Conservation (phyloP, 1,140 invertebrate species). For the Caenorhabditis latens region DNA sequence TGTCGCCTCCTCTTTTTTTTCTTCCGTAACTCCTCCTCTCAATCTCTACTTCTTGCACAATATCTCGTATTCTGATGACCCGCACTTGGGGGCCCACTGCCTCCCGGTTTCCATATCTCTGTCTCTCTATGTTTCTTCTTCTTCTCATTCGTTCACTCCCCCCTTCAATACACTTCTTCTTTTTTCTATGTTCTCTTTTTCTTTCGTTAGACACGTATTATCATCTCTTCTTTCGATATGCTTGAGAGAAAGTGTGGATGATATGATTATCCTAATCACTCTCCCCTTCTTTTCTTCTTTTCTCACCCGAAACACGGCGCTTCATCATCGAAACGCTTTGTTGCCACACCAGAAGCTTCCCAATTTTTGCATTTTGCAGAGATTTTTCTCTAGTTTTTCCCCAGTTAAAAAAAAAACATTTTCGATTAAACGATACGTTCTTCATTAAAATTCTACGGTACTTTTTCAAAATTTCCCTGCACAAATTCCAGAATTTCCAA, state of each 20-base stretch:
- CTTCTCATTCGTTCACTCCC: background rate
- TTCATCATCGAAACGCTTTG: too few species aligned
- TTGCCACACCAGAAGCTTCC: too few species aligned
- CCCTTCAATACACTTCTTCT: background rate
- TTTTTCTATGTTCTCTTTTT: background rate
- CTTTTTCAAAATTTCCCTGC: too few species aligned
- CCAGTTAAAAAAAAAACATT: too few species aligned
- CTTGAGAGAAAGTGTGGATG: slow-evolving; percentile 50
- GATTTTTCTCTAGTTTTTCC: too few species aligned
- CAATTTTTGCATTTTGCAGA: too few species aligned
- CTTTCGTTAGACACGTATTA: slow-evolving; percentile 20
- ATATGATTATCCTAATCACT: slow-evolving; percentile 56
- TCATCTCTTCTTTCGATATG: background rate
- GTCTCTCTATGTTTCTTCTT: slow-evolving; percentile 3
- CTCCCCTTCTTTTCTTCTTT: slow-evolving; percentile 39
- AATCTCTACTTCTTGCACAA: background rate
- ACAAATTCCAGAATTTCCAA: too few species aligned
- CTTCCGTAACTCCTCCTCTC: background rate
- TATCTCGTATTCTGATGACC: slow-evolving; percentile 48
- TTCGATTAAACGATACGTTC: too few species aligned
- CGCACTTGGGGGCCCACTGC: slow-evolving; percentile 12
- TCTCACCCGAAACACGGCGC: background rate
- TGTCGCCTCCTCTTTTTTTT: background rate
- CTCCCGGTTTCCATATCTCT: background rate
- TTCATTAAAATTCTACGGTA: too few species aligned